These are phyloP conservation scores for Ivindomyrus marchei DNA, from an alignment of 2,113 vertebrate species.

Conservation along the genomic window DNA sequence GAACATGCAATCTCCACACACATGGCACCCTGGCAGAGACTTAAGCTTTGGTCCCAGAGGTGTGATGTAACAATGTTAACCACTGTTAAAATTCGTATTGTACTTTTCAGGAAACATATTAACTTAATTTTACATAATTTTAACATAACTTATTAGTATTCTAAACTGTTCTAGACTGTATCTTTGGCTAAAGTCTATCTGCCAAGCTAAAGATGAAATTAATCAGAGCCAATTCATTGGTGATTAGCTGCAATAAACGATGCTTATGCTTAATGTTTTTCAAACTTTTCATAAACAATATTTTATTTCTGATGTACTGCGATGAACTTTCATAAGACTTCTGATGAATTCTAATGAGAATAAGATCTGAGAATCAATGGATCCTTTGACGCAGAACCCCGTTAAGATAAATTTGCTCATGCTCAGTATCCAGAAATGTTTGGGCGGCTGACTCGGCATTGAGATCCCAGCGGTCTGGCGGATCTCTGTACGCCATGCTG, in stretches of 20 bases:
- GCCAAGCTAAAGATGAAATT: not conserved
- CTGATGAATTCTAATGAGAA: not conserved
- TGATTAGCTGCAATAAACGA: not conserved
- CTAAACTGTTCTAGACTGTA: not conserved
- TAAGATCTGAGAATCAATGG: not conserved
- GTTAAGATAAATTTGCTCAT: not conserved
- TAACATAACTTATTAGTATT: not conserved
- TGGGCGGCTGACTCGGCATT: not conserved
- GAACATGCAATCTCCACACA: no score
- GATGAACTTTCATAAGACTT: not conserved
- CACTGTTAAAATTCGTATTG: no score
- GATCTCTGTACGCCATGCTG: not conserved
- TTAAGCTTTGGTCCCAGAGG: no score
- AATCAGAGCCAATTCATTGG: not conserved
- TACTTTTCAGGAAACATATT: not conserved
- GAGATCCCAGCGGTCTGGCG: not conserved
- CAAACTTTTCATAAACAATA: not conserved
- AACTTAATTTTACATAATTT: not conserved
- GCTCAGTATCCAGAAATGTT: not conserved
- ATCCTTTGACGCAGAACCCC: not conserved
- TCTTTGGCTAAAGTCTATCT: no score
- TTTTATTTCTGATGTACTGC: not conserved
- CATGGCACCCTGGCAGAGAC: no score
- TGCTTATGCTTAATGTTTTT: not conserved
- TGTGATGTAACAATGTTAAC: no score